A percentile compares a stretch with the other conserved stretches of the same genome.
Conservation (phyloP, 1,140 invertebrate species). For the Meloidogyne chitwoodi region DNA sequence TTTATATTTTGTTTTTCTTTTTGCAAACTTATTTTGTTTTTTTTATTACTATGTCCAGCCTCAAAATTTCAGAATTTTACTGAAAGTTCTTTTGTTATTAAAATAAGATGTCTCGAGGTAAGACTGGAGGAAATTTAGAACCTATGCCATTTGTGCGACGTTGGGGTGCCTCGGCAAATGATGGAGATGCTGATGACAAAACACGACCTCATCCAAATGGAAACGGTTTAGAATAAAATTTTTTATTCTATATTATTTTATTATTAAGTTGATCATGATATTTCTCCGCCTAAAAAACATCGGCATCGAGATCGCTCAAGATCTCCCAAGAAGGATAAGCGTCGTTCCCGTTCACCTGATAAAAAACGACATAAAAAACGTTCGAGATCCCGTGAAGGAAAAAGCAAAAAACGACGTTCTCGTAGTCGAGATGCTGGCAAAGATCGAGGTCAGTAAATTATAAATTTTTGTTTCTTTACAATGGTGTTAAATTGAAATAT, state of each 20-base stretch:
- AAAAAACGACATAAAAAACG: constrained; percentile 20
- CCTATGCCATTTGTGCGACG: constrained; percentile 56
- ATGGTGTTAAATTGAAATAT: not conserved
- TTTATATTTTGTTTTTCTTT: not conserved
- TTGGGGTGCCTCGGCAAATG: constrained; percentile 35
- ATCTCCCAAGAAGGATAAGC: constrained; percentile 9
- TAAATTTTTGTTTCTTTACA: not conserved
- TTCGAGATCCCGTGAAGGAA: constrained; percentile 10
- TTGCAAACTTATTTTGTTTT: no score
- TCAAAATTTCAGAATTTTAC: not conserved
- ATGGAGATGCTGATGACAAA: constrained; percentile 20
- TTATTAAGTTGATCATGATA: not conserved
- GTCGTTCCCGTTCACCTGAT: constrained; percentile 17
- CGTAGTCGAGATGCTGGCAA: not conserved
- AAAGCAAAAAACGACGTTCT: constrained; percentile 9
- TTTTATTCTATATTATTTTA: constrained; percentile 1
- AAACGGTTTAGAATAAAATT: not conserved
- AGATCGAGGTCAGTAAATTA: not conserved
- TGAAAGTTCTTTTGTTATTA: not conserved
- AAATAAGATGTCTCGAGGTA: constrained; percentile 3
- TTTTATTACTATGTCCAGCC: constrained; percentile 3
- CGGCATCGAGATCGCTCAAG: constrained; percentile 6
- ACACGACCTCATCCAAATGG: not conserved
- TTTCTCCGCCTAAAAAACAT: constrained; percentile 8
- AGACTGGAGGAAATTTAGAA: constrained; percentile 52